Conservation (phyloP, 2,888 invertebrate species). For the Athalia rosae region DNA sequence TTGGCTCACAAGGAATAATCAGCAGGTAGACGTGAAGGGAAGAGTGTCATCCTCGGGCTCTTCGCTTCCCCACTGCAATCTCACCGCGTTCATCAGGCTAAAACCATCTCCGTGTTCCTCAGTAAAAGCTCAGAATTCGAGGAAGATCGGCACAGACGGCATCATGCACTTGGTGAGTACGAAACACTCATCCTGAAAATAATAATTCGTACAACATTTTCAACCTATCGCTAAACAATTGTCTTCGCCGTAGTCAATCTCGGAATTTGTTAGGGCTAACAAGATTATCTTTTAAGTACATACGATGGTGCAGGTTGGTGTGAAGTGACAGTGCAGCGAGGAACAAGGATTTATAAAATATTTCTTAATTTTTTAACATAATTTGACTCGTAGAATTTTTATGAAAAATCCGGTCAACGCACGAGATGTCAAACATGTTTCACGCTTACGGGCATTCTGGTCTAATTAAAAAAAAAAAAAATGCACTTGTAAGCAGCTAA, state of each 20-base stretch:
- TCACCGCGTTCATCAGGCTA: constrained; percentile 10
- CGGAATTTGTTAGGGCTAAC: constrained; percentile 37
- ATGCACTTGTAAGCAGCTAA: too few species aligned
- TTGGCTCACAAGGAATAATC: constrained; percentile 9
- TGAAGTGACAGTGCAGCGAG: constrained; percentile 59
- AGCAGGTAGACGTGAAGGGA: constrained; percentile 12
- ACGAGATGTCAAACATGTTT: background rate
- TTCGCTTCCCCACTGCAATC: constrained; percentile 11
- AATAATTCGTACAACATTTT: background rate
- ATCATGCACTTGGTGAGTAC: constrained; percentile 73
- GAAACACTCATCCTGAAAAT: constrained; percentile 54
- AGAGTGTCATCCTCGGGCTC: constrained; percentile 42
- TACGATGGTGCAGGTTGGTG: constrained; percentile 37
- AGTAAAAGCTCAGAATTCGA: constrained; percentile 66
- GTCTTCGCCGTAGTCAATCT: background rate
- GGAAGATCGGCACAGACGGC: constrained; percentile 68
- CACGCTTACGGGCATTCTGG: background rate
- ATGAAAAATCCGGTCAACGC: background rate
- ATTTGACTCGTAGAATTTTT: too few species aligned
- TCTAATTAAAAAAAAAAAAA: too few species aligned
- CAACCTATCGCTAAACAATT: constrained; percentile 24
- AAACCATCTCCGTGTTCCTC: constrained; percentile 47
- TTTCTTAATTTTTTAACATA: constrained; percentile 48
- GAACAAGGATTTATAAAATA: constrained; percentile 47
- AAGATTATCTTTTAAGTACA: background rate